Percentiles rank a stretch among this genome's conserved stretches.
phyloP scores from a whole-genome alignment of 2,797 vertebrate species.

The Mormyrops boulengeri region DNA sequence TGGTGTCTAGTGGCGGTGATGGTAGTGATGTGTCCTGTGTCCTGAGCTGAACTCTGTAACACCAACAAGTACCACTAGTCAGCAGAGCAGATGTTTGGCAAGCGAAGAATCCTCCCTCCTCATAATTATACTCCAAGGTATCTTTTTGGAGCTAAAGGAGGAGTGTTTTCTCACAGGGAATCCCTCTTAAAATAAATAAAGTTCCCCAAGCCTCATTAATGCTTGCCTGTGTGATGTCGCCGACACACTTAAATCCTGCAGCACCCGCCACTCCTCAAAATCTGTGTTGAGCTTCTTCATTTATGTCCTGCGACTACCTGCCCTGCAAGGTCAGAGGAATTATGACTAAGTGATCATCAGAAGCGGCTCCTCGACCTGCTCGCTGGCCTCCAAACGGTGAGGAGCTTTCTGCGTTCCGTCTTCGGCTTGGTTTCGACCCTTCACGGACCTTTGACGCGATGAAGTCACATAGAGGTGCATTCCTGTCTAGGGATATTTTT shows the following conservation, averaged over 20 bases:
- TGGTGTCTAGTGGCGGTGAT: not conserved
- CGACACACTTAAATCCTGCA: not conserved
- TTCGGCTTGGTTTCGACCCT: not conserved
- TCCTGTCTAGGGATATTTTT: not conserved
- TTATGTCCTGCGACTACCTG: not conserved
- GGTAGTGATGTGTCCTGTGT: not conserved
- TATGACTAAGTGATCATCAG: not conserved
- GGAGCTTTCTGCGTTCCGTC: not conserved
- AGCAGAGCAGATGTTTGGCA: not conserved
- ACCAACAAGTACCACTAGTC: not conserved
- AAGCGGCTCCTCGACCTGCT: not conserved
- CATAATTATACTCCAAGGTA: not conserved
- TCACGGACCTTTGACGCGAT: not conserved
- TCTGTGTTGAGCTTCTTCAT: not conserved
- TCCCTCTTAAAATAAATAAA: not conserved
- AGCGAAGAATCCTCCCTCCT: not conserved
- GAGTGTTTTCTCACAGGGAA: not conserved
- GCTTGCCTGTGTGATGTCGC: not conserved
- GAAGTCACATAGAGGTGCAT: not conserved
- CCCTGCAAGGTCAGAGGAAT: not conserved
- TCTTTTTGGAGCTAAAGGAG: not conserved
- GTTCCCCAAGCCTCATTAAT: not conserved
- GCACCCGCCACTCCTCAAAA: not conserved
- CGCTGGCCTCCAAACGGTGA: not conserved
- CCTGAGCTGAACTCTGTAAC: not conserved